Evolutionary conservation across 2,888 invertebrate genomes (phyloP).

Genomic region (Aphrophora alni): DNA sequence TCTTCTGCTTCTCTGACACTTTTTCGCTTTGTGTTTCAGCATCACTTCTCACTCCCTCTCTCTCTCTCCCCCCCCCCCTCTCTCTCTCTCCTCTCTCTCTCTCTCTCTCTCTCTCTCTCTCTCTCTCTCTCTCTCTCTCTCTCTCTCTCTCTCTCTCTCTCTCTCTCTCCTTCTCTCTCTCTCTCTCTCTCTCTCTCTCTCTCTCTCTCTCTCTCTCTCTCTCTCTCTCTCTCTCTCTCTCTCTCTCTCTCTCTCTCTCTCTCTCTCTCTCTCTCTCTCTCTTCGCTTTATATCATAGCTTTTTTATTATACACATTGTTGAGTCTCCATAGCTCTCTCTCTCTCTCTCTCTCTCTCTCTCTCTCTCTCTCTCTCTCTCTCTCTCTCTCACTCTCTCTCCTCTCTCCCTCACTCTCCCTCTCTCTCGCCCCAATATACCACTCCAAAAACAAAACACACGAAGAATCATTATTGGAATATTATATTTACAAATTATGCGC

Average conservation of each 20-base stretch:
- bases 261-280: conserved; percentile 35
- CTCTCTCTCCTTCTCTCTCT: conserved; percentile 22
- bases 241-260: conserved; percentile 34
- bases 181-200: conserved; percentile 16
- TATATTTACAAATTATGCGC: too few relatives aligned
- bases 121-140: conserved; percentile 39
- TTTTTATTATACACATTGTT: conserved; percentile 40
- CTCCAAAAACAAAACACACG: too few relatives aligned
- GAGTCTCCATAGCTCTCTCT: too few relatives aligned
- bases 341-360: conserved; percentile 26
- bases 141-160: conserved; percentile 29
- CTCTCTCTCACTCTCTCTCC: conserved; percentile 31
- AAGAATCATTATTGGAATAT: too few relatives aligned
- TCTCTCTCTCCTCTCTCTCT: too few relatives aligned
- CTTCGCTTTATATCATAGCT: conserved; percentile 39
- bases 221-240: conserved; percentile 42
- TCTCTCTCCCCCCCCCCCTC: too few relatives aligned
- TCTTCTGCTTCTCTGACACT: too few relatives aligned
- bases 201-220: conserved; percentile 21
- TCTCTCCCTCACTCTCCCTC: conserved; percentile 47
- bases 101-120: conserved; percentile 39
- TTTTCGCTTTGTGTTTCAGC: too few relatives aligned
- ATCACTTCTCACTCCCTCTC: too few relatives aligned
- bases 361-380: conserved; percentile 16
- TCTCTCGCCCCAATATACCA: conserved; percentile 50